Conservation (phyloP, 2,113 vertebrate species). For the Electrona antarctica region DNA sequence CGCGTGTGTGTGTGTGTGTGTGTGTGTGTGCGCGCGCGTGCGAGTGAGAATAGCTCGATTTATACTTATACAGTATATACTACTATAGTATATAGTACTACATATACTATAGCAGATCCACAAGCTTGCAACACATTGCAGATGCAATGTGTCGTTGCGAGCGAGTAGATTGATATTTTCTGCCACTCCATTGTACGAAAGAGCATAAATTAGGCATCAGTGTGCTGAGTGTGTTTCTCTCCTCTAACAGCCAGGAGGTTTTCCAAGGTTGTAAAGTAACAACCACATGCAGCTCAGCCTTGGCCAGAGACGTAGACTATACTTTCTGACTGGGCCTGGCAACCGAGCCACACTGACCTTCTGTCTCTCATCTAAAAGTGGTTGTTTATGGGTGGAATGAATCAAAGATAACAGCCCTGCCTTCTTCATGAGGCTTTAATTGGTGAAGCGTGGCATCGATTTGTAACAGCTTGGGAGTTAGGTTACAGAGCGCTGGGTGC, state of each 20-base stretch:
- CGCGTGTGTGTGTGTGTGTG: constrained; percentile 23
- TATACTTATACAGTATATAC: too few species aligned
- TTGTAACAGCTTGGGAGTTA: constrained; percentile 1
- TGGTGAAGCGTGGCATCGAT: constrained; percentile 23
- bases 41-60: too few species aligned
- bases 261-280: constrained; percentile 56
- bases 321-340: not conserved
- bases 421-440: constrained; percentile 23
- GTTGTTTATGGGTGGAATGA: constrained; percentile 45
- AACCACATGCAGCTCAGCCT: constrained; percentile 36
- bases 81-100: too few species aligned
- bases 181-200: too few species aligned
- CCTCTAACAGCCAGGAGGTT: constrained; percentile 37
- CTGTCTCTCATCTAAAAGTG: constrained; percentile 45
- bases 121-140: too few species aligned
- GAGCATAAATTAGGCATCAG: not conserved
- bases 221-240: not conserved
- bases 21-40: not conserved
- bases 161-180: too few species aligned
- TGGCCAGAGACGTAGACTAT: constrained; percentile 25
- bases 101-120: too few species aligned
- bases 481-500: not conserved
- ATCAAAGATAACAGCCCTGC: constrained; percentile 49
- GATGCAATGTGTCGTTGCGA: too few species aligned
- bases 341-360: constrained; percentile 23